Evolutionary conservation across 2,113 vertebrate species (phyloP).

Genomic region (Hippocampus abdominalis): DNA sequence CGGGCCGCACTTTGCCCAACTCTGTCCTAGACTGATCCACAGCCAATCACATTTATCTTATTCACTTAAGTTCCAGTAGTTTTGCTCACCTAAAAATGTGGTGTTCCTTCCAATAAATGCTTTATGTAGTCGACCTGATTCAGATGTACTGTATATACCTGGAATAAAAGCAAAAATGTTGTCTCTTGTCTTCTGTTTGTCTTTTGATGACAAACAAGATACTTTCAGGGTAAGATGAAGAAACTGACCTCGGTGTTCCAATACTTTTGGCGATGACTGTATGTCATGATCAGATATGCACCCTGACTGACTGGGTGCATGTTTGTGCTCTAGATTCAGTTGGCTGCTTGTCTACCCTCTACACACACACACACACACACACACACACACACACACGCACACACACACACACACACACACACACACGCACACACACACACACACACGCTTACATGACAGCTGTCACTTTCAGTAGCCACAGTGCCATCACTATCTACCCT

Average conservation of each 20-base stretch:
- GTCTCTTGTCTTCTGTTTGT: background rate
- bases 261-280: background rate
- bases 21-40: no score
- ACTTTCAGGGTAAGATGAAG: background rate
- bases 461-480: conserved; percentile 61
- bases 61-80: background rate
- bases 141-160: background rate
- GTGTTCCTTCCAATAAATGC: background rate
- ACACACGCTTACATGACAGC: conserved; percentile 57
- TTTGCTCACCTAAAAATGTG: background rate
- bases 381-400: no score
- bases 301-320: background rate
- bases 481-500: conserved; percentile 41
- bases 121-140: background rate
- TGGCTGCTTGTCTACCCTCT: conserved; percentile 22
- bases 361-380: conserved; percentile 4
- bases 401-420: no score
- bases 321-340: conserved; percentile 14
- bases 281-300: conserved; percentile 3
- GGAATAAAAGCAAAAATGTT: background rate
- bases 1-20: background rate
- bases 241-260: background rate
- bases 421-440: background rate
- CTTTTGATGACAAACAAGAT: background rate
- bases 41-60: background rate